Evolutionary conservation across 2,797 vertebrate species (phyloP).

Genomic region (Neosilurus mollespiculum): DNA sequence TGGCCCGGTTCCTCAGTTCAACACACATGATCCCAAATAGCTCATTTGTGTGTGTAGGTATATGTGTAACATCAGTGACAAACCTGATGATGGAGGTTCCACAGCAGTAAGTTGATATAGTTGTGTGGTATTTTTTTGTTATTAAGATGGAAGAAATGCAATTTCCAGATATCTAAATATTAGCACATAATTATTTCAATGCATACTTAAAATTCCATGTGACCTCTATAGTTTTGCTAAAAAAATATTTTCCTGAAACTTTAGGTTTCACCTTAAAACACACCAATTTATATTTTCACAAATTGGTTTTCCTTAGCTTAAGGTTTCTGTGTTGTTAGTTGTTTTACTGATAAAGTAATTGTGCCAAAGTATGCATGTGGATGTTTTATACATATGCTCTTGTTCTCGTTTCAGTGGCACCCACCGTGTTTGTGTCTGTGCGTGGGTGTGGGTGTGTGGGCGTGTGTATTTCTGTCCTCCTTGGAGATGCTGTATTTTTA

Average conservation of each 20-base stretch:
- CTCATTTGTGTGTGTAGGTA: neutral
- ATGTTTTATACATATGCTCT: slow-evolving; percentile 3
- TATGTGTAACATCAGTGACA: neutral
- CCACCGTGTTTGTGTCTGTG: slow-evolving; percentile 39
- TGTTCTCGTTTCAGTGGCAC: slow-evolving; percentile 25
- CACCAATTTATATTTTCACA: neutral
- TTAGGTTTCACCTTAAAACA: neutral
- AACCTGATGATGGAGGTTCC: neutral
- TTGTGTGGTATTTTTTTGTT: neutral
- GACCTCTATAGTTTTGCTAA: neutral
- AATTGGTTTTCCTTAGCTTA: neutral
- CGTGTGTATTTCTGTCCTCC: slow-evolving; percentile 77
- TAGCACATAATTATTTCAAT: neutral
- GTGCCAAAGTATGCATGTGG: neutral
- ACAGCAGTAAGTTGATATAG: neutral
- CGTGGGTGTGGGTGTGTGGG: slow-evolving; percentile 48
- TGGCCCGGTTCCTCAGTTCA: slow-evolving; percentile 2
- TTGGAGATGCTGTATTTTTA: slow-evolving; percentile 81
- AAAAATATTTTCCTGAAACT: neutral
- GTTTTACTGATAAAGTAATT: neutral
- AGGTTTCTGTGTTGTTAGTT: neutral
- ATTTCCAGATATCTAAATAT: neutral
- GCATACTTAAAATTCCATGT: neutral
- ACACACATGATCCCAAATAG: neutral
- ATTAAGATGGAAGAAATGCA: neutral